Percentiles rank a stretch among this genome's conserved stretches.
These are phyloP conservation scores for Willisornis vidua DNA, from an alignment of 2,113 vertebrate species.

Conservation along the genomic window DNA sequence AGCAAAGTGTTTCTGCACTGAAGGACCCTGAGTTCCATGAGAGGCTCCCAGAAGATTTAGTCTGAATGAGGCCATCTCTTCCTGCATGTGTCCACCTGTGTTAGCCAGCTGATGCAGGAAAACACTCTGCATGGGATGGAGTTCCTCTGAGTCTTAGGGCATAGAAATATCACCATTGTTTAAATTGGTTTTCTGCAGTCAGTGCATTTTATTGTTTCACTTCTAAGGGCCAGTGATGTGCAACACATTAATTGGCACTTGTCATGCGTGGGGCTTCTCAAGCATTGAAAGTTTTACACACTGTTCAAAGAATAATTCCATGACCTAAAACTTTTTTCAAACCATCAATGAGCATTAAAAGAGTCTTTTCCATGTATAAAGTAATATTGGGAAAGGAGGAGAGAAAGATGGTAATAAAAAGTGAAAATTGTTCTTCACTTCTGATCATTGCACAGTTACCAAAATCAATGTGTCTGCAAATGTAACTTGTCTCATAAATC, in stretches of 20 bases:
- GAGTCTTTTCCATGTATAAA: not conserved
- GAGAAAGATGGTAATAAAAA: not conserved
- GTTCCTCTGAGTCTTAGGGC: not conserved
- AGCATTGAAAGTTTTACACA: not conserved
- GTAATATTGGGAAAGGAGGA: not conserved
- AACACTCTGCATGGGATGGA: not conserved
- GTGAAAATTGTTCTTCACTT: not conserved
- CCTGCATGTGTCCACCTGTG: accelerated
- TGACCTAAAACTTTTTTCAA: not conserved
- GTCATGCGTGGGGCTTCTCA: not conserved
- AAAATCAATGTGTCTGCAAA: conserved; percentile 62
- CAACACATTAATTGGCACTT: conserved; percentile 19
- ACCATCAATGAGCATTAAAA: not conserved
- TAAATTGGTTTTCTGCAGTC: conserved; percentile 18
- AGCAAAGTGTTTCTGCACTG: not conserved
- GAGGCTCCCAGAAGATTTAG: not conserved
- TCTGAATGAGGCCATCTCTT: not conserved
- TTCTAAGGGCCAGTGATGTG: not conserved
- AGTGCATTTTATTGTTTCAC: conserved; percentile 13
- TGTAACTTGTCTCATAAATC: conserved; percentile 58
- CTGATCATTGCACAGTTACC: conserved; percentile 15
- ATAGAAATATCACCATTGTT: not conserved
- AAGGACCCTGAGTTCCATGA: not conserved
- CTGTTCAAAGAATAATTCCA: not conserved
- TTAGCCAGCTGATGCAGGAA: not conserved